Evolutionary conservation across 64 coral and sea anemone species (phyloP).

Genomic region (Stichodactyla mertensii): DNA sequence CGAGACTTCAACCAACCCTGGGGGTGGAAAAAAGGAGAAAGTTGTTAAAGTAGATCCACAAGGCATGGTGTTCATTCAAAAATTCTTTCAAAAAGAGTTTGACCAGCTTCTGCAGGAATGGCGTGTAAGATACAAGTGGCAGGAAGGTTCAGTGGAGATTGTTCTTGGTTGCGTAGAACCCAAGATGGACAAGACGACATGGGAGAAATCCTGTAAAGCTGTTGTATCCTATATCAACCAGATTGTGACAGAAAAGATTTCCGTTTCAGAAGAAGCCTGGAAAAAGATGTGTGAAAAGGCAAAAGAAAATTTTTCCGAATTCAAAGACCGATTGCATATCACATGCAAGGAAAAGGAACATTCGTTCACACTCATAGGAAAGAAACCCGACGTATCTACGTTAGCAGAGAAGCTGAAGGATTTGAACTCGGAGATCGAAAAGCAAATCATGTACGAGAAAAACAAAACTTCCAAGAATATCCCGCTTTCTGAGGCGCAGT

Average conservation of each 20-base stretch:
- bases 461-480: slow-evolving; percentile 5
- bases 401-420: background rate
- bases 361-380: background rate
- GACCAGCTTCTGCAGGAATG: background rate
- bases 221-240: background rate
- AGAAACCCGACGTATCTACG: background rate
- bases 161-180: background rate
- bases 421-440: background rate
- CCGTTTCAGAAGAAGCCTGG: background rate
- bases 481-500: background rate
- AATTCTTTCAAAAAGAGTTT: background rate
- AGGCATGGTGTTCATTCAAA: background rate
- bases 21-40: background rate
- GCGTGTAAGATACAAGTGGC: background rate
- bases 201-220: background rate
- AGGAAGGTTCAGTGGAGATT: background rate
- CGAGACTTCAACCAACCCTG: background rate
- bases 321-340: background rate
- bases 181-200: slow-evolving; percentile 6
- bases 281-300: background rate
- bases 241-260: background rate
- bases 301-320: background rate
- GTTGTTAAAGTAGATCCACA: background rate
- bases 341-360: background rate
- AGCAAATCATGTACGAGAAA: background rate